These are phyloP conservation scores for Orthosia incerta DNA, from an alignment of 2,888 invertebrate genomes.

Conservation along the genomic window DNA sequence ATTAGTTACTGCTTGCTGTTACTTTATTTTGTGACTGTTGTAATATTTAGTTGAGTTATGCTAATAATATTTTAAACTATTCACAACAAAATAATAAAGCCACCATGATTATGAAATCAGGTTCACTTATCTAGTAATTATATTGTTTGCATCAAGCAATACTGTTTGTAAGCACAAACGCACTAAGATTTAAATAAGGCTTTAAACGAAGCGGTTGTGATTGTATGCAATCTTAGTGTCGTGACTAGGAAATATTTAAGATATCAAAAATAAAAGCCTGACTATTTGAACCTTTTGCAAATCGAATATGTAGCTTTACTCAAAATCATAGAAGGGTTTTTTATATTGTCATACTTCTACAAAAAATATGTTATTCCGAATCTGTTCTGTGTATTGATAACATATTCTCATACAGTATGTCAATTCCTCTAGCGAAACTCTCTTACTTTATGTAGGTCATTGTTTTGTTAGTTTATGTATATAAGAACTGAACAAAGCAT, in stretches of 20 bases:
- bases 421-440: constrained; percentile 6
- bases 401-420: not conserved
- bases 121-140: constrained; percentile 44
- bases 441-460: not conserved
- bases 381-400: constrained; percentile 25
- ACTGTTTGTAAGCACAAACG: constrained; percentile 75
- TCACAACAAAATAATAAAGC: constrained; percentile 21
- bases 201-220: constrained; percentile 84
- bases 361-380: constrained; percentile 24
- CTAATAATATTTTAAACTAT: constrained; percentile 19
- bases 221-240: constrained; percentile 73
- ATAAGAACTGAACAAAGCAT: constrained; percentile 18
- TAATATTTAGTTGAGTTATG: constrained; percentile 48
- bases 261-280: constrained; percentile 28
- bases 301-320: constrained; percentile 18
- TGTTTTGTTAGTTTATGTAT: constrained; percentile 1
- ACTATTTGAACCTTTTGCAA: constrained; percentile 1
- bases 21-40: constrained; percentile 53
- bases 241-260: constrained; percentile 48
- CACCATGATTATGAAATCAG: constrained; percentile 28
- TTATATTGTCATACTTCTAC: constrained; percentile 6
- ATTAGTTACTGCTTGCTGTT: constrained; percentile 43
- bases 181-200: constrained; percentile 72
- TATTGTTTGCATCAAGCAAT: constrained; percentile 62
- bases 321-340: constrained; percentile 30